Conservation (phyloP, 2,113 vertebrate species). For the Calonectris borealis region DNA sequence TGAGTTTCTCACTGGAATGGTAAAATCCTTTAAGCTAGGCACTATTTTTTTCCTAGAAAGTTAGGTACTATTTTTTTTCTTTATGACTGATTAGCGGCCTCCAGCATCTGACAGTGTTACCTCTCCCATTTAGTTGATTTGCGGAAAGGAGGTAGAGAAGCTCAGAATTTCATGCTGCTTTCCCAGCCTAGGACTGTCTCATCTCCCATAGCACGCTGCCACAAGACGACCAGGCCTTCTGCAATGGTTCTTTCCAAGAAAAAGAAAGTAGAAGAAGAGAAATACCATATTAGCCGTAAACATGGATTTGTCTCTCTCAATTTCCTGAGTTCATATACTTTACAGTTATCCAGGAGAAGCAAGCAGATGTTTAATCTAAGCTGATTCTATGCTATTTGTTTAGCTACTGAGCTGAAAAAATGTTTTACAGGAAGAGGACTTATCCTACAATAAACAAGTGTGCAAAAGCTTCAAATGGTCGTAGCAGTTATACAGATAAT, state of each 20-base stretch:
- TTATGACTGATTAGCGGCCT: background rate
- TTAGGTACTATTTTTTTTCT: background rate
- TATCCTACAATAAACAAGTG: background rate
- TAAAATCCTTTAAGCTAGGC: background rate
- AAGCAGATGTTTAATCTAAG: background rate
- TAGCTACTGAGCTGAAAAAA: background rate
- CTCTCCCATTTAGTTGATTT: background rate
- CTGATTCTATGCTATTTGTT: background rate
- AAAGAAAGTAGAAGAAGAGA: background rate
- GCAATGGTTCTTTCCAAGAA: background rate
- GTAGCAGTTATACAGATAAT: background rate
- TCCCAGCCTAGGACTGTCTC: background rate
- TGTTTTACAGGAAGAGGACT: background rate
- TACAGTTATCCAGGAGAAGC: background rate
- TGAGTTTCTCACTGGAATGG: background rate
- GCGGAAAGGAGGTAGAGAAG: background rate
- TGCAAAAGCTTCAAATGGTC: background rate
- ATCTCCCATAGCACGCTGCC: background rate
- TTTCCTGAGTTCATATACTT: background rate
- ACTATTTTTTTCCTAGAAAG: background rate
- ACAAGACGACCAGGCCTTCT: background rate
- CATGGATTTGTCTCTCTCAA: background rate
- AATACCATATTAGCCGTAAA: background rate
- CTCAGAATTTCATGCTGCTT: background rate
- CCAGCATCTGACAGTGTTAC: background rate